phyloP scores from a whole-genome alignment of 2,113 vertebrate genomes.

The Phrynosoma platyrhinos region DNA sequence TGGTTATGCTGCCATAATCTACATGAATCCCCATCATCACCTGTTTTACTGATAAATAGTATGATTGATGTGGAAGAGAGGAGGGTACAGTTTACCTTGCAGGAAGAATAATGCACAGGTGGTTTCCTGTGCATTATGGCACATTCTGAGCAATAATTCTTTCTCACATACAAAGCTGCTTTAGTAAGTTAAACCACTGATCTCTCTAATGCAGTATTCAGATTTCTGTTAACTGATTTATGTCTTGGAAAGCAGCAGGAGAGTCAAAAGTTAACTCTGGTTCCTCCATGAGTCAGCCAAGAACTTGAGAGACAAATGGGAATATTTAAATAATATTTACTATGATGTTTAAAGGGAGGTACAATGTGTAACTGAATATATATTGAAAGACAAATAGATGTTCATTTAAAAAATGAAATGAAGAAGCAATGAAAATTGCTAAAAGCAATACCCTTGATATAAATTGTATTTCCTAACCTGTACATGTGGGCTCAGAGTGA shows the following conservation, averaged over 20 bases:
- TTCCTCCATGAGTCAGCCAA: neutral
- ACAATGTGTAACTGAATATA: constrained; percentile 11
- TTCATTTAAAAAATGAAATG: neutral
- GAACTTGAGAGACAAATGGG: neutral
- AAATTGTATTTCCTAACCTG: neutral
- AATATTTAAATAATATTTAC: constrained; percentile 25
- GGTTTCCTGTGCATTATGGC: neutral
- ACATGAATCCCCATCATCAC: neutral
- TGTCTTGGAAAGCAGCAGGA: neutral
- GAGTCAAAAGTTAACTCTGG: neutral
- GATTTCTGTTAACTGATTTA: neutral
- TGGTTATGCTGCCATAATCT: neutral
- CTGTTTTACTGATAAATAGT: neutral
- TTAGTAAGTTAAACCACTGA: neutral
- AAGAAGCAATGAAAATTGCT: neutral
- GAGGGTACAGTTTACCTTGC: neutral
- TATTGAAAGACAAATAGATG: constrained; percentile 3
- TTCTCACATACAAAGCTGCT: neutral
- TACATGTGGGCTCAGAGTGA: neutral
- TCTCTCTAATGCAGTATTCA: neutral
- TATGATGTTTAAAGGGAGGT: constrained; percentile 16
- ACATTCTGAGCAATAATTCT: neutral
- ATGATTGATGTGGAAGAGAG: neutral
- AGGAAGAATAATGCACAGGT: no score
- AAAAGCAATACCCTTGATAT: neutral